Conservation (phyloP, 2,888 invertebrate genomes). For the Archaeoteleia sp. region DNA sequence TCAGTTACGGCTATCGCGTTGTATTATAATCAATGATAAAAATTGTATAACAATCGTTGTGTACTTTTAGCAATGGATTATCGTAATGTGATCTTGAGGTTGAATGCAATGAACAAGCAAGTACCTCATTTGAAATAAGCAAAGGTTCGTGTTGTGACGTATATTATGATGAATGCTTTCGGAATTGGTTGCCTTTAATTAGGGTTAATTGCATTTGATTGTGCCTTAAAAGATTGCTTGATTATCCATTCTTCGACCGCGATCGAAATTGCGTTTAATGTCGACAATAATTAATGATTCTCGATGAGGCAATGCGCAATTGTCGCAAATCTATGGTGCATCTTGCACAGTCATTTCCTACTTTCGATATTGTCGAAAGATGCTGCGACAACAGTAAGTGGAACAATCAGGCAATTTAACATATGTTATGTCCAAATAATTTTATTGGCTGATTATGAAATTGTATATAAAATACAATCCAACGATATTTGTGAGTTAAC, state of each 20-base stretch:
- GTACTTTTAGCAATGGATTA: conserved; percentile 37
- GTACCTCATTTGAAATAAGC: conserved; percentile 16
- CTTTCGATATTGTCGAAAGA: conserved; percentile 56
- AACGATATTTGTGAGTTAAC: not conserved
- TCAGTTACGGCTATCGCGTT: no score
- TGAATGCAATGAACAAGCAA: conserved; percentile 46
- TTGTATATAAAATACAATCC: conserved; percentile 5
- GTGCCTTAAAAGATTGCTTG: conserved; percentile 59
- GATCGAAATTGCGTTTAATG: conserved; percentile 52
- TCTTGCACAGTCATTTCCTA: conserved; percentile 65
- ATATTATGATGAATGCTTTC: conserved; percentile 65
- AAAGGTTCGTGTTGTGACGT: conserved; percentile 26
- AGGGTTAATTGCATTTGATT: conserved; percentile 70
- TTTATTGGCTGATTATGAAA: no score
- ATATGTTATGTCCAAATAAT: conserved; percentile 7
- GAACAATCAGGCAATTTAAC: not conserved
- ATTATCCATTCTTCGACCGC: conserved; percentile 58
- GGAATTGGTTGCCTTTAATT: conserved; percentile 67
- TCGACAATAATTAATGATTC: conserved; percentile 47
- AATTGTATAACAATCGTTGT: no score
- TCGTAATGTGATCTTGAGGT: conserved; percentile 44
- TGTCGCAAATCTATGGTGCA: conserved; percentile 38
- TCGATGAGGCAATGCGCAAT: conserved; percentile 22
- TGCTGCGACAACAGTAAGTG: conserved; percentile 7
- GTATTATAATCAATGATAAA: no score